Evolutionary conservation across 2,888 invertebrate genomes (phyloP).

Genomic region (Drepana falcataria): DNA sequence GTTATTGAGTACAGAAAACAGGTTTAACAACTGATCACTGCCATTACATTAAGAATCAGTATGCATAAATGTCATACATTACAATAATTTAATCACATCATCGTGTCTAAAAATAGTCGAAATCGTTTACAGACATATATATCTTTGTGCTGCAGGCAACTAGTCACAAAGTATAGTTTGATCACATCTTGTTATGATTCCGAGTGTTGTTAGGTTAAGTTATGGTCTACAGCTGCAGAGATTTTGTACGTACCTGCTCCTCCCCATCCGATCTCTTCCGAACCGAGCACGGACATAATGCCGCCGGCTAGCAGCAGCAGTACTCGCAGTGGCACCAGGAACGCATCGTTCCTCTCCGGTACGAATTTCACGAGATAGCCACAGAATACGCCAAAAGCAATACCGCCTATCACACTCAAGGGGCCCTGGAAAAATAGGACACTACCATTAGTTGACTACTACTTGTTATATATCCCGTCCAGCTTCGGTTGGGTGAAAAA

Average conservation of each 20-base stretch:
- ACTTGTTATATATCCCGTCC: no score
- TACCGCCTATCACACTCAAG: conserved; percentile 87
- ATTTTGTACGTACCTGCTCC: conserved; percentile 68
- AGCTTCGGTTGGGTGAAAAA: no score
- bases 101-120: no score
- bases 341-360: conserved; percentile 90
- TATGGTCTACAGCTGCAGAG: no score
- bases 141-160: no score
- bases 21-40: conserved; percentile 16
- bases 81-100: no score
- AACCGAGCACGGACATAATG: conserved; percentile 91
- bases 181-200: no score
- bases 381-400: conserved; percentile 89
- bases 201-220: no score
- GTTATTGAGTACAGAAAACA: conserved; percentile 32
- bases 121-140: no score
- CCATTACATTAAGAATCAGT: no score
- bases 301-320: conserved; percentile 89
- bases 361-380: conserved; percentile 89
- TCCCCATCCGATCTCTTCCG: conserved; percentile 86
- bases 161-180: no score
- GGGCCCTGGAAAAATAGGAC: conserved; percentile 79
- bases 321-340: conserved; percentile 88
- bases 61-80: no score
- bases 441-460: neutral